These are phyloP conservation scores for Fragum fragum DNA, from an alignment of 2,888 invertebrate species.

Conservation along the genomic window DNA sequence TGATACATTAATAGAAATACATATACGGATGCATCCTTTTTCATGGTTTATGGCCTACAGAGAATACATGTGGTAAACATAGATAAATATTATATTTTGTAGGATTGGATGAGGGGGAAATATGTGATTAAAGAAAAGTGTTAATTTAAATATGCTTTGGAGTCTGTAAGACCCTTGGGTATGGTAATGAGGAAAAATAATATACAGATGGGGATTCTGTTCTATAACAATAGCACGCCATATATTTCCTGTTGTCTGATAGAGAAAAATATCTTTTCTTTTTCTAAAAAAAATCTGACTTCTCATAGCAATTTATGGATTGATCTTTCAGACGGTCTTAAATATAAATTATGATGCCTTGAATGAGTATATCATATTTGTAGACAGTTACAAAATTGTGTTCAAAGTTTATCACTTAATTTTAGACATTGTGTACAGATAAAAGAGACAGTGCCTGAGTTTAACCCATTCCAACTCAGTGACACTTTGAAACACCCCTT, in stretches of 20 bases:
- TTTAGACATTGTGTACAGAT: too few species aligned
- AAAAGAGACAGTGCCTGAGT: too few species aligned
- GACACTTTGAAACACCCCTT: too few species aligned
- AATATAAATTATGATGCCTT: neutral
- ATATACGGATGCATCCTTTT: too few species aligned
- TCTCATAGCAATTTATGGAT: slow-evolving; percentile 12
- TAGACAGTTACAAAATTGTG: neutral
- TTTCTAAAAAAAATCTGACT: slow-evolving; percentile 24
- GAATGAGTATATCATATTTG: neutral
- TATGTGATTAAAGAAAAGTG: slow-evolving; percentile 5
- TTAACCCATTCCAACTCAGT: too few species aligned
- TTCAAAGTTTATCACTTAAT: neutral
- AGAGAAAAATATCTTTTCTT: slow-evolving; percentile 12
- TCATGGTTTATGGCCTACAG: too few species aligned
- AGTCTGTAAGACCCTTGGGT: slow-evolving; percentile 26
- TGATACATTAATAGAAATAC: too few species aligned
- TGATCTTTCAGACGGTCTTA: neutral
- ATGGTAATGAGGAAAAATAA: slow-evolving; percentile 50
- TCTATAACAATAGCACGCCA: slow-evolving; percentile 18
- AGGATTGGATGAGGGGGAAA: neutral
- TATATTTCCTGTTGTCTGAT: slow-evolving; percentile 13
- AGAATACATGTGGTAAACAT: too few species aligned
- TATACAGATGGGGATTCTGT: slow-evolving; percentile 44
- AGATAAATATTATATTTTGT: too few species aligned
- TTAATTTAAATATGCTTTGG: slow-evolving; percentile 34